Evolutionary conservation across 2,113 vertebrate species (phyloP).

Genomic region (Stomatorhinus ivindoensis): DNA sequence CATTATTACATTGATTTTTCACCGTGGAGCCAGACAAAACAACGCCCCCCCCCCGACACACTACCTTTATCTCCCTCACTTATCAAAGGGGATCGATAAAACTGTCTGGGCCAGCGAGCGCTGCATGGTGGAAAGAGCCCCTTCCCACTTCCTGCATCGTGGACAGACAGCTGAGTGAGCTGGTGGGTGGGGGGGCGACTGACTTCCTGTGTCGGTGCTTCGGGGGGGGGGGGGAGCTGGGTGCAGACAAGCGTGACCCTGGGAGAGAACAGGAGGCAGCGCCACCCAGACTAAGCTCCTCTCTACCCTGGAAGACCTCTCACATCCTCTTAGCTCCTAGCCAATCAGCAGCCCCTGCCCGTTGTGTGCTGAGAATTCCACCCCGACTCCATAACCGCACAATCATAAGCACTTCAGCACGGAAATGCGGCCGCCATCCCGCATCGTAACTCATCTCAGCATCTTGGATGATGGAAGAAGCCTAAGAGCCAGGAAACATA

Average conservation of each 20-base stretch:
- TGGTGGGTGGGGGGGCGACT: neutral
- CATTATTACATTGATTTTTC: slow-evolving; percentile 37
- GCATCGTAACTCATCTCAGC: neutral
- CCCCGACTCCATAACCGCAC: neutral
- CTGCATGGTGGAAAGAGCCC: neutral
- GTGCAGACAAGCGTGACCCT: neutral
- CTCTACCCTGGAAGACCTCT: neutral
- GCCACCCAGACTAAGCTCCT: neutral
- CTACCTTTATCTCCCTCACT: slow-evolving; percentile 5
- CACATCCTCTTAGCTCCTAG: neutral
- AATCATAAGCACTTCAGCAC: neutral
- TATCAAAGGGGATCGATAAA: slow-evolving; percentile 38
- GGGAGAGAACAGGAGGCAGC: neutral
- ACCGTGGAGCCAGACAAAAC: slow-evolving; percentile 31
- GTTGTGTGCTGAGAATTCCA: neutral
- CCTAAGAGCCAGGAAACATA: neutral
- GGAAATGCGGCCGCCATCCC: neutral
- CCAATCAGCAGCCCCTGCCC: neutral
- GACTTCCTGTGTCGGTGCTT: neutral
- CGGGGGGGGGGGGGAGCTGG: neutral
- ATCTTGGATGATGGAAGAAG: neutral
- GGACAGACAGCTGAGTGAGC: neutral
- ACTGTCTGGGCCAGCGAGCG: slow-evolving; percentile 18
- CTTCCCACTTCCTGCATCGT: neutral
- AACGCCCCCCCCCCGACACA: slow-evolving; percentile 6